Percentiles rank a stretch among this genome's conserved stretches.
phyloP scores from a whole-genome alignment of 2,113 vertebrate genomes.

The Calidris pygmaea region DNA sequence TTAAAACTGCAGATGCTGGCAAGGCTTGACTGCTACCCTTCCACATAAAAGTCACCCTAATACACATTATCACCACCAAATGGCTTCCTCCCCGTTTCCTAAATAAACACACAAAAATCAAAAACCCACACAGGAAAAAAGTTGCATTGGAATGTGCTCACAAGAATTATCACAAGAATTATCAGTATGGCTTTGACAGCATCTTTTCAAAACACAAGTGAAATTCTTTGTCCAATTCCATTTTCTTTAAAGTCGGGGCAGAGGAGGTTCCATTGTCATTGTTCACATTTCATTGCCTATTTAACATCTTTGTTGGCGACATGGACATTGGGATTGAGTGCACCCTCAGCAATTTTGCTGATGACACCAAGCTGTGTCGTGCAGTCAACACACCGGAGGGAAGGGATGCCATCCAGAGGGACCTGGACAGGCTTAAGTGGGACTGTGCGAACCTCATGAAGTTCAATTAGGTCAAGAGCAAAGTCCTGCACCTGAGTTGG shows the following conservation, averaged over 20 bases:
- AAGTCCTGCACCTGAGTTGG: not conserved
- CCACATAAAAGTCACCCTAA: not conserved
- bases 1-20: not conserved
- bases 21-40: not conserved
- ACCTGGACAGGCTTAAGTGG: not conserved
- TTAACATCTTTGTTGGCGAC: not conserved
- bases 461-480: not conserved
- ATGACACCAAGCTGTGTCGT: not conserved
- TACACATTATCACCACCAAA: not conserved
- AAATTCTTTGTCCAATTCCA: not conserved
- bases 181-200: not conserved
- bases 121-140: not conserved
- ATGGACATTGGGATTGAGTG: not conserved
- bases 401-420: not conserved
- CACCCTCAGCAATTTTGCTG: not conserved
- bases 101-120: not conserved
- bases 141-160: not conserved
- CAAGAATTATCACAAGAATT: not conserved
- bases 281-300: not conserved
- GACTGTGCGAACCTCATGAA: not conserved
- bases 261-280: not conserved
- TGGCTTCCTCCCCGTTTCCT: not conserved
- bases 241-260: not conserved
- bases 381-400: not conserved
- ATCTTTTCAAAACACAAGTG: not conserved